Evolutionary conservation across 2,888 invertebrate species (phyloP), one percentile per base, ranked within the genome.

Genomic region (Galerucella calmariensis): DNA sequence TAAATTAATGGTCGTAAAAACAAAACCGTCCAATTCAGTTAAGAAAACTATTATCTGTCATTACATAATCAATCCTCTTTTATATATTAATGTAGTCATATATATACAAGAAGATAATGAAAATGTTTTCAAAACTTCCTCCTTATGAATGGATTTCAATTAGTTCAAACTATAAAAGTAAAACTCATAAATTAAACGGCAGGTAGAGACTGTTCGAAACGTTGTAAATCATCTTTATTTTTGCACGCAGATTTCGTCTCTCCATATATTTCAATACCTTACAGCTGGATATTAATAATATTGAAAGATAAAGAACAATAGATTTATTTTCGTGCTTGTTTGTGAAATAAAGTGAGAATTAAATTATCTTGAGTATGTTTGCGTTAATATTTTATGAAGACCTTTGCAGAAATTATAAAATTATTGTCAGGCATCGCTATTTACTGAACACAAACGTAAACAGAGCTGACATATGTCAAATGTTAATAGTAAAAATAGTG

Each of bases 241-340:
- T 51, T 51, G 51, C 51, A 51, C 51, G 51, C 8, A n/a, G n/a
- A 51, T 51, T 51, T 41, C 35, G 35, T 41, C n/a, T n/a, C 51
- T 51, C 14, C 51, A 51, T 48, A 14, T 12, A 14, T 12, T 48
- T 48, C 48, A 48, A 48, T 51, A 51, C 51, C 51, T 51, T 51
- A n/a, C 51, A 51, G 51, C 51, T 51, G 51, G 51, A 51, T 4
- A 51, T 51, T 51, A 51, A 51, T 51, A 51, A 51, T n/a, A 51
- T 51, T 51, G 14, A 2, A 51, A 14, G 4, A n/a, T 4, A n/a
- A 51, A 51, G 5, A 51, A 51, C 5, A 51, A 51, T 51, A 51
- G 51, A 51, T 51, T 51, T 51, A 51, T 51, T 51, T 51, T n/a
- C n/a, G 8, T 51, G 51, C 8, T 51, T 51, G n/a, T 41, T 41